Base-by-base conservation (phyloP, 35 echinoderm and acorn worm species). In the Patiria miniata region DNA sequence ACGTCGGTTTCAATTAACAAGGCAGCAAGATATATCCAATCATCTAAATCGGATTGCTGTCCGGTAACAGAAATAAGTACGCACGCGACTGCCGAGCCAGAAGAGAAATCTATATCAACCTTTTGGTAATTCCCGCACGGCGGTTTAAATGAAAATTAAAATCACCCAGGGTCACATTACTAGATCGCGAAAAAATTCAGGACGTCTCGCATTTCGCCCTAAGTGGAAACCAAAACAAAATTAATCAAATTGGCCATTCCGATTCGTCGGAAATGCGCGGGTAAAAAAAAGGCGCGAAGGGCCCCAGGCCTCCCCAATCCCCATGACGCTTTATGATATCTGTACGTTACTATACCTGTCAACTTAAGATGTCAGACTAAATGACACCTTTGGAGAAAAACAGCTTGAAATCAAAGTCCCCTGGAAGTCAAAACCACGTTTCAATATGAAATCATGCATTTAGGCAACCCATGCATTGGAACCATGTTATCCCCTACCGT, bases 211-310 rank as follows among this genome's bases (percentile, higher is more conserved):
- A 30, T 73, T 73, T 73, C 65, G 29, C 65, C 42, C 14, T 73
- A 73, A 73, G 65, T 73, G 65, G 65, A 73, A 73, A 23, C 26
- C 65, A 73, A 73, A 73, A 73, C 65, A 73, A 73, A 73, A 73
- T 73, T 73, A 73, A 73, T 73, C 65, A 73, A 73, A 73, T 73
- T 73, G 65, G 34, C 34, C 34, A 12, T 4, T 47, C 42, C 42
- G 42, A 47, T 47, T 47, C 42, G 42, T 12, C 12, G 42, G 12
- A 47, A 47, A 47, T 47, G 42, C 42, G 42, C 42, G 12, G 42
- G 42, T 47, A 47, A 47, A 47, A 47, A 47, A 6, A n/a, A n/a
- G n/a, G 12, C 42, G 42, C 42, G 12, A 47, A 12, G 42, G 12
- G 42, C 42, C 42, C 42, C 42, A 12, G 42, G 42, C 12, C 12